A percentile compares a stretch with the other conserved stretches of the same genome.
phyloP scores from a whole-genome alignment of 2,113 vertebrate genomes.

The Chaetorhynchus papuensis region DNA sequence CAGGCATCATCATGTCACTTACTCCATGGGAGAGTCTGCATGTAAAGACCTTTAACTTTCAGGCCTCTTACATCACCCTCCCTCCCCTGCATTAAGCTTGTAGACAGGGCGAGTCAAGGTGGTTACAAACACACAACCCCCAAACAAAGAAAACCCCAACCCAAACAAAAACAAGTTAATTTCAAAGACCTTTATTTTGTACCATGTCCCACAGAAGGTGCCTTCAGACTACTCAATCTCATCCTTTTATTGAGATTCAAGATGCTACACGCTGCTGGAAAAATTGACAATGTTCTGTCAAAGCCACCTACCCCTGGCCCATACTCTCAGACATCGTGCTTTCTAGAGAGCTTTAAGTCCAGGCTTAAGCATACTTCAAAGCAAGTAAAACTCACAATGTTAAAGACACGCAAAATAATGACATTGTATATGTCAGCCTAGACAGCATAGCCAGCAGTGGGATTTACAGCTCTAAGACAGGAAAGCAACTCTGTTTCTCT shows the following conservation, averaged over 20 bases:
- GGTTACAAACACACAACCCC: not conserved
- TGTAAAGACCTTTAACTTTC: not conserved
- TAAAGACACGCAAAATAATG: not conserved
- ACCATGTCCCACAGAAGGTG: not conserved
- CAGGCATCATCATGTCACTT: not conserved
- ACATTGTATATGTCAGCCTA: not conserved
- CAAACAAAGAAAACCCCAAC: not conserved
- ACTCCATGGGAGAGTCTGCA: not conserved
- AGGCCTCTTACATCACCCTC: not conserved
- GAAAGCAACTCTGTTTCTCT: not conserved
- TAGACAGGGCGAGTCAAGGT: not conserved
- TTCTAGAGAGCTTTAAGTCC: not conserved
- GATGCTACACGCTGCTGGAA: not conserved
- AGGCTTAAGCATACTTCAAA: not conserved
- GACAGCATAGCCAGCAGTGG: not conserved
- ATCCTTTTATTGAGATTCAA: not conserved
- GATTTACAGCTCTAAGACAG: not conserved
- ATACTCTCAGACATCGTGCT: not conserved
- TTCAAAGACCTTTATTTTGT: not conserved
- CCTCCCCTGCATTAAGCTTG: not conserved
- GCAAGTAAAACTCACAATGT: not conserved
- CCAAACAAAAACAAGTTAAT: not conserved
- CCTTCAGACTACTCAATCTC: not conserved
- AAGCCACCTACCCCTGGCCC: not conserved
- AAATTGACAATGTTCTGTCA: not conserved